phyloP scores from a whole-genome alignment of 2,888 invertebrate genomes.

The Lomographa bimaculata region DNA sequence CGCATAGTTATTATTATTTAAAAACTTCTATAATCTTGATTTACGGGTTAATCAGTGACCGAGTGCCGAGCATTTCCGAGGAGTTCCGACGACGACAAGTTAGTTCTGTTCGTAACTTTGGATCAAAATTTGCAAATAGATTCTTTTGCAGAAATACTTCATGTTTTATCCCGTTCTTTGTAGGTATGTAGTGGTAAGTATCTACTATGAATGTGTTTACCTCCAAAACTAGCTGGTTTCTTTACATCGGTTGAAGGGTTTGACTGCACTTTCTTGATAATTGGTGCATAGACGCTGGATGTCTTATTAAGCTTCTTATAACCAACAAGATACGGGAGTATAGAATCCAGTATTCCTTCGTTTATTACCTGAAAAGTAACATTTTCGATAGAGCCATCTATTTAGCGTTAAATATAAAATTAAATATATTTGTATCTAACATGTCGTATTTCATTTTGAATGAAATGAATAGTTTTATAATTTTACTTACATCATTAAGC shows the following conservation, averaged over 20 bases:
- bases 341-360: conserved; percentile 92
- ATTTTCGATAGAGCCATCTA: conserved; percentile 51
- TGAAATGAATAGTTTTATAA: too few relatives aligned
- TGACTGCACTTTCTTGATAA: conserved; percentile 77
- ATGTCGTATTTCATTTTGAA: too few relatives aligned
- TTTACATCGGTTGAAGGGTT: conserved; percentile 63
- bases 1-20: too few relatives aligned
- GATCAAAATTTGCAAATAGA: too few relatives aligned
- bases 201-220: conserved; percentile 39
- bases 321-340: conserved; percentile 89
- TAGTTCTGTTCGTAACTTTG: too few relatives aligned
- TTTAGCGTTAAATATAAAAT: conserved; percentile 26
- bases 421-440: too few relatives aligned
- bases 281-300: conserved; percentile 76
- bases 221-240: conserved; percentile 79
- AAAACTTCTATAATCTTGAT: too few relatives aligned
- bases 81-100: too few relatives aligned
- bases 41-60: too few relatives aligned
- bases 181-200: background rate
- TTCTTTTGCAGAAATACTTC: too few relatives aligned
- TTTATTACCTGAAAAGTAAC: conserved; percentile 86
- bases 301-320: conserved; percentile 81
- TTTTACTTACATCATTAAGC: conserved; percentile 69
- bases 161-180: too few relatives aligned
- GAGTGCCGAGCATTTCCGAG: too few relatives aligned